These are phyloP conservation scores for Lottia scabra DNA, from an alignment of 2,888 invertebrate species.

Conservation along the genomic window DNA sequence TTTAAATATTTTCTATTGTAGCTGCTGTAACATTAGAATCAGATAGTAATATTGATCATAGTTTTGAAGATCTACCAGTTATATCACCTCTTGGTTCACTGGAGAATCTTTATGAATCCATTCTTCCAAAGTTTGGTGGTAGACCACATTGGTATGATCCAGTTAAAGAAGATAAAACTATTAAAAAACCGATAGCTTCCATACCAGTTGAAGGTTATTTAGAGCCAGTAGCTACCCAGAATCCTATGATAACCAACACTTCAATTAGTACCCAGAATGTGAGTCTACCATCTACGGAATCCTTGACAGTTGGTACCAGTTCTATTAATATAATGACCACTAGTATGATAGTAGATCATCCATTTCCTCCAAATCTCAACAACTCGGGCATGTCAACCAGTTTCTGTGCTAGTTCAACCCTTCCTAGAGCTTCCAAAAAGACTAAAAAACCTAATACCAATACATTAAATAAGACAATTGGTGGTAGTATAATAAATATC, in stretches of 20 bases:
- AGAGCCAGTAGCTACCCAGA: conserved; percentile 45
- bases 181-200: conserved; percentile 26
- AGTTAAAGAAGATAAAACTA: conserved; percentile 20
- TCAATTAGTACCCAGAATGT: not conserved
- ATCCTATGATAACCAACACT: conserved; percentile 19
- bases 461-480: not conserved
- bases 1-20: not conserved
- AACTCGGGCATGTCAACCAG: not conserved
- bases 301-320: not conserved
- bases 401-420: not conserved
- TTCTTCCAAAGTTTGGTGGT: conserved; percentile 46
- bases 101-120: conserved; percentile 61
- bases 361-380: not conserved
- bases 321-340: not conserved
- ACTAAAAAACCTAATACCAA: not conserved
- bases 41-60: conserved; percentile 37
- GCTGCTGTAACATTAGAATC: conserved; percentile 12
- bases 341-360: not conserved
- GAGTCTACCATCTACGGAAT: conserved; percentile 8
- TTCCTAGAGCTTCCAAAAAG: not conserved
- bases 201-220: conserved; percentile 54
- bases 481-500: not conserved
- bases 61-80: conserved; percentile 48
- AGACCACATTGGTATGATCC: conserved; percentile 47
- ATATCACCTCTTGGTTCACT: conserved; percentile 56